phyloP scores from a whole-genome alignment of 2,888 invertebrate genomes.

The Leptinotarsa peninsularis region DNA sequence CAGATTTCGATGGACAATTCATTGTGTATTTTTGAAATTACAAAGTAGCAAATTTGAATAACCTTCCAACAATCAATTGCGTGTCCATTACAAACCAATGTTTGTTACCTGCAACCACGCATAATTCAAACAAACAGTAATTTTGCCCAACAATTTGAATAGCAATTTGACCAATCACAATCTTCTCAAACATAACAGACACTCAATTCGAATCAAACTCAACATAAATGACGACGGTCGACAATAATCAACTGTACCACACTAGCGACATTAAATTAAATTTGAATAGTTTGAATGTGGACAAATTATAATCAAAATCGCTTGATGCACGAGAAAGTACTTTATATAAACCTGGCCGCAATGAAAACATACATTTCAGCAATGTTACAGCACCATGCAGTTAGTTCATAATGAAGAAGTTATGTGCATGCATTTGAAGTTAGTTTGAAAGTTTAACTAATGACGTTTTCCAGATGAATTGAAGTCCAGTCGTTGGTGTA shows the following conservation, averaged over 20 bases:
- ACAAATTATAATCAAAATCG: constrained; percentile 11
- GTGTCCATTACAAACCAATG: background rate
- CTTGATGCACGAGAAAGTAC: background rate
- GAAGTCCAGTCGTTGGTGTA: background rate
- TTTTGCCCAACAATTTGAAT: constrained; percentile 2
- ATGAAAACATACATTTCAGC: background rate
- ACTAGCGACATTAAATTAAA: background rate
- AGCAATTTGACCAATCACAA: constrained; percentile 2
- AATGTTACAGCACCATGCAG: background rate
- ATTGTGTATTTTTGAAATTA: no score
- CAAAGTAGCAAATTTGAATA: background rate
- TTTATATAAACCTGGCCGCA: background rate
- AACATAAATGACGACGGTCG: background rate
- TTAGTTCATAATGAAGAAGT: background rate
- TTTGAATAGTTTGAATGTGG: constrained; percentile 3
- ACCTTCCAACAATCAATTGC: background rate
- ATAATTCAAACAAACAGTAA: background rate
- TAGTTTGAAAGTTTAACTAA: background rate
- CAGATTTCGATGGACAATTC: no score
- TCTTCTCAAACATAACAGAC: background rate
- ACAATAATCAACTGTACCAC: background rate
- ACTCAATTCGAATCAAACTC: background rate
- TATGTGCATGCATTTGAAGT: background rate
- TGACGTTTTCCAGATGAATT: background rate
- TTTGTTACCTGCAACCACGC: background rate